Evolutionary conservation across 2,888 invertebrate species (phyloP).

Genomic region (Alsophila aescularia): DNA sequence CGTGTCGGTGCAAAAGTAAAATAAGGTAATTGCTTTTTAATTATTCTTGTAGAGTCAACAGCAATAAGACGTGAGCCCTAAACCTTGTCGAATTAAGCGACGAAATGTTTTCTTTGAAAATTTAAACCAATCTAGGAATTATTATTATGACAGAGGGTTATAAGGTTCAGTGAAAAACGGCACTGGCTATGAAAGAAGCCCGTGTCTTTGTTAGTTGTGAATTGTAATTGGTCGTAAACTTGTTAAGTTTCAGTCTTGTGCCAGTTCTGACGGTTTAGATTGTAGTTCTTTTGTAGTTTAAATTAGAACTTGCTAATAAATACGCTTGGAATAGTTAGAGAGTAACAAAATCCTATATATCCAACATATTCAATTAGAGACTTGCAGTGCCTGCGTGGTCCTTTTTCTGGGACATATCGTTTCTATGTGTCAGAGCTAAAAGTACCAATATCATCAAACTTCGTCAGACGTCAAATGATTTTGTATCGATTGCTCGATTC

Average conservation of each 20-base stretch:
- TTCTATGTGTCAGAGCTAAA: too few species aligned
- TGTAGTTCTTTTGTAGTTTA: too few species aligned
- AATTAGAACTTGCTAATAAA: too few species aligned
- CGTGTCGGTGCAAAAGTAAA: constrained; percentile 17
- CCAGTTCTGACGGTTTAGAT: neutral
- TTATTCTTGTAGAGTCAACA: constrained; percentile 29
- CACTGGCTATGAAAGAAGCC: neutral
- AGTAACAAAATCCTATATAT: too few species aligned
- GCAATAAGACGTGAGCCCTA: constrained; percentile 10
- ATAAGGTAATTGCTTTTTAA: constrained; percentile 37
- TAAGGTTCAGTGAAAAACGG: neutral
- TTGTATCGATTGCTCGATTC: too few species aligned
- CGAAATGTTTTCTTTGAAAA: constrained; percentile 4
- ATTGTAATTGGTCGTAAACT: constrained; percentile 4
- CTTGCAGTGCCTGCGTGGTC: too few species aligned
- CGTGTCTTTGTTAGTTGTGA: constrained; percentile 8
- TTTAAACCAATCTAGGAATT: neutral
- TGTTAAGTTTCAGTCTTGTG: neutral
- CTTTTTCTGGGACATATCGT: too few species aligned
- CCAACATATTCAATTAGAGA: too few species aligned
- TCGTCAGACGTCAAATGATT: too few species aligned
- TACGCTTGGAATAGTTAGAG: too few species aligned
- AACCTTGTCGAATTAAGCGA: constrained; percentile 19
- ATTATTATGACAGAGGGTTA: neutral
- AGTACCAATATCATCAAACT: too few species aligned